Percentiles rank a stretch among this genome's conserved stretches.
These are phyloP conservation scores for Andrena chrysosceles DNA, from an alignment of 2,888 invertebrate species.

Conservation along the genomic window DNA sequence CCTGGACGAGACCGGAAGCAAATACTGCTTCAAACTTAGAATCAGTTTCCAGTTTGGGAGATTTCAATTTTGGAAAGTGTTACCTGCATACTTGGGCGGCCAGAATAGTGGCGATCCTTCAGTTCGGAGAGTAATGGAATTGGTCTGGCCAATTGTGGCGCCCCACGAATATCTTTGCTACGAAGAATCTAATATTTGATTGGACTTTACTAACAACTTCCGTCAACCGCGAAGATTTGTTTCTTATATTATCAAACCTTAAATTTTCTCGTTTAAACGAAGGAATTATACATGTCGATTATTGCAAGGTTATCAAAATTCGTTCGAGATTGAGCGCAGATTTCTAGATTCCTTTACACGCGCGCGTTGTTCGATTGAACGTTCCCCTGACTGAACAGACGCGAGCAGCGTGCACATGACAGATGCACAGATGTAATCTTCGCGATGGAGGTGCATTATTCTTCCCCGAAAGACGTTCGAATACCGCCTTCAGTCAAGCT, in stretches of 20 bases:
- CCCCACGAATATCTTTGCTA: constrained; percentile 15
- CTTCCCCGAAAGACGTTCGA: constrained; percentile 4
- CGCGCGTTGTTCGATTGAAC: constrained; percentile 49
- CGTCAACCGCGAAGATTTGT: not conserved
- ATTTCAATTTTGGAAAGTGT: constrained; percentile 44
- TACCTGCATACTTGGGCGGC: constrained; percentile 11
- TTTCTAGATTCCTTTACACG: constrained; percentile 49
- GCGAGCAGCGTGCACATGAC: constrained; percentile 56
- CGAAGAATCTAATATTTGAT: constrained; percentile 8
- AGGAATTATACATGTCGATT: constrained; percentile 5
- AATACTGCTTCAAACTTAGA: constrained; percentile 12
- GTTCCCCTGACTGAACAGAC: constrained; percentile 46
- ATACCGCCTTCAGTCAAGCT: not conserved
- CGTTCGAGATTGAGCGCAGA: constrained; percentile 8
- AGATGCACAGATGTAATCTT: constrained; percentile 61
- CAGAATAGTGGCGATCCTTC: constrained; percentile 14
- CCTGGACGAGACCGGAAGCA: not conserved
- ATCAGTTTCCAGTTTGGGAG: constrained; percentile 20
- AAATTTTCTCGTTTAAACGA: not conserved
- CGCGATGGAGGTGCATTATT: constrained; percentile 33
- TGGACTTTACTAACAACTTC: constrained; percentile 2
- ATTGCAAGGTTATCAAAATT: constrained; percentile 8
- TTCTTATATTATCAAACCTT: too few species aligned
- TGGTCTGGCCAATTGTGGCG: constrained; percentile 21
- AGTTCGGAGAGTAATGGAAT: constrained; percentile 33